These are phyloP conservation scores for Leistus spinibarbis DNA, from an alignment of 2,888 invertebrate species.

Conservation along the genomic window DNA sequence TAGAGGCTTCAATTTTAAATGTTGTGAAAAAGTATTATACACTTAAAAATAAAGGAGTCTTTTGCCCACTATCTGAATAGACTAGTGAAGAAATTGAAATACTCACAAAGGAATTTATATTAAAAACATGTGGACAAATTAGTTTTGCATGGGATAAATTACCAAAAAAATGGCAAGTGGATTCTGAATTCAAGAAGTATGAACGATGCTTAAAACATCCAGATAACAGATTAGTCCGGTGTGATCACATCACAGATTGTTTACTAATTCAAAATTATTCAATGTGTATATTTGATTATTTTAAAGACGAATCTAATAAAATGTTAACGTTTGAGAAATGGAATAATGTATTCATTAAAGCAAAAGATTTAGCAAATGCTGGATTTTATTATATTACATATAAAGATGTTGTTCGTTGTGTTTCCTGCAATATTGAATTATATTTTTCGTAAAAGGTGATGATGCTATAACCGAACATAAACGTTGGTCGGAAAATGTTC, in stretches of 20 bases:
- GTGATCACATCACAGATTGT: neutral
- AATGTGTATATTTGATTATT: neutral
- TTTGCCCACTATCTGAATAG: too few species aligned
- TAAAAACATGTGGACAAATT: neutral
- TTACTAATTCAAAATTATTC: neutral
- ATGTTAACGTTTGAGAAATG: slow-evolving; percentile 71
- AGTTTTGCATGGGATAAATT: neutral
- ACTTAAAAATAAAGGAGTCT: too few species aligned
- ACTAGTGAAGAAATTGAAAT: too few species aligned
- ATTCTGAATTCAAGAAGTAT: neutral
- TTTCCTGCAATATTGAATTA: slow-evolving; percentile 80
- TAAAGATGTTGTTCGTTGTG: slow-evolving; percentile 79
- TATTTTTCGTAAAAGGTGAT: slow-evolving; percentile 84
- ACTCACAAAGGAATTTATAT: neutral
- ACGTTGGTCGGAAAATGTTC: slow-evolving; percentile 46
- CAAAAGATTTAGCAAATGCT: slow-evolving; percentile 71
- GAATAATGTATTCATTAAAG: slow-evolving; percentile 67
- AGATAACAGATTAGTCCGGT: neutral
- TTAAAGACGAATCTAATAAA: slow-evolving; percentile 63
- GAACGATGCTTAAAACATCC: neutral
- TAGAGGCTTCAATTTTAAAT: too few species aligned
- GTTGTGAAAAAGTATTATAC: too few species aligned
- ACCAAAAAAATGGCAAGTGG: neutral
- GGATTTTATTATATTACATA: slow-evolving; percentile 83
- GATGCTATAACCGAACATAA: slow-evolving; percentile 61